Evolutionary conservation across 2,888 invertebrate species (phyloP), one percentile per base, ranked within the genome.

Genomic region (Pristionchus japonicus): DNA sequence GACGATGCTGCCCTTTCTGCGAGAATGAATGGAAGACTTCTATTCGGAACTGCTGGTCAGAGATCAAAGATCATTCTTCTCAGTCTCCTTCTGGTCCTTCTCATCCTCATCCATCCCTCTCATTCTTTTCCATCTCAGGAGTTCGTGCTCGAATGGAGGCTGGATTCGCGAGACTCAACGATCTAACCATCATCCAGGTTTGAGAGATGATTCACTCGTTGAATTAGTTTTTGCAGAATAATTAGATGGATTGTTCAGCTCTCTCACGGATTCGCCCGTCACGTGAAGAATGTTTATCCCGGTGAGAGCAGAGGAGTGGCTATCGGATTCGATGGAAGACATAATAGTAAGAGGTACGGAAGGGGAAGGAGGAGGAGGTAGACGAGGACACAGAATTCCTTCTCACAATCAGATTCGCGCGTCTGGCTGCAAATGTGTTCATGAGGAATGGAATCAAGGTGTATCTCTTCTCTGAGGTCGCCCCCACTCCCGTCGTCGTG

Each of bases 91-190:
- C 82, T 52, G 40, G 47, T 61, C 49, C 47, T n/a, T n/a, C n/a
- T n/a, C n/a, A n/a, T n/a, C n/a, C n/a, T n/a, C n/a, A n/a, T n/a
- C n/a, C n/a, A n/a, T n/a, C 47, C 20, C 4, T 52, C 4, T 20
- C 20, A 52, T 52, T 52, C 17, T 17, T 67, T 3, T 49, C 17
- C n/a, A 64, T 88, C 89, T 84, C 90, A 95, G 96, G 99, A 0
- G 95, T 99, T 52, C 96, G 99, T 90, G 97, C 97, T 0, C 96
- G 96, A 90, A 99, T 99, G 99, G 97, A 96, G 31, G 97, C 98
- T 27, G 99, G 99, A 0, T 98, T 97, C 95, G 96, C 96, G 91
- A 96, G 97, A 90, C 97, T 99, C 97, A 99, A 99, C 95, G 99
- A 99, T 95, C 96, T 99, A 77, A 97, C 98, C 0, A 95, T 96